Evolutionary conservation across 2,797 vertebrate species (phyloP).

Genomic region (Microchirus variegatus): DNA sequence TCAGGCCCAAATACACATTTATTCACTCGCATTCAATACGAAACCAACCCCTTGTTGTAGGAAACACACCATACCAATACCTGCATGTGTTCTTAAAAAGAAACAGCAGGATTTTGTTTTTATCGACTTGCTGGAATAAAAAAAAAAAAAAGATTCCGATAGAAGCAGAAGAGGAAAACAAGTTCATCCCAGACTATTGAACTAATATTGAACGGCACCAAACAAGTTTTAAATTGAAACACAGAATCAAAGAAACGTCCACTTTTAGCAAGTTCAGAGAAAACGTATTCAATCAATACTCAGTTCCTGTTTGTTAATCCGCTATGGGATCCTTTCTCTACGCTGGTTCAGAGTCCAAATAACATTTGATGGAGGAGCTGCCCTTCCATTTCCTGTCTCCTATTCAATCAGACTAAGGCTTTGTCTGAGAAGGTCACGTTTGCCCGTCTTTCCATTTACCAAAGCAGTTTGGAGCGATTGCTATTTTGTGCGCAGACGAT

Average conservation of each 20-base stretch:
- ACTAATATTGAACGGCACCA: constrained; percentile 5
- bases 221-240: constrained; percentile 11
- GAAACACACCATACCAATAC: neutral
- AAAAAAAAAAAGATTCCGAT: constrained; percentile 1
- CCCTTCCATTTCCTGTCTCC: neutral
- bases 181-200: neutral
- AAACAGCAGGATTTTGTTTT: neutral
- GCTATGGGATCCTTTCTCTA: neutral
- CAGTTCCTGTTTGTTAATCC: neutral
- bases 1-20: neutral
- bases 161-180: neutral
- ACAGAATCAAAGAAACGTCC: no score
- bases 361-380: constrained; percentile 10
- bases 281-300: constrained; percentile 11
- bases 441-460: neutral
- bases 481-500: neutral
- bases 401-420: constrained; percentile 15
- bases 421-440: constrained; percentile 26
- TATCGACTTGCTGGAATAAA: neutral
- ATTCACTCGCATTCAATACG: neutral
- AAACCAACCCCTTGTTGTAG: neutral
- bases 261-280: constrained; percentile 1
- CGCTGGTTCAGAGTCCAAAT: neutral
- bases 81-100: constrained; percentile 17
- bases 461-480: neutral